phyloP scores from a whole-genome alignment of 2,888 invertebrate species.

The Nomada ruficornis region DNA sequence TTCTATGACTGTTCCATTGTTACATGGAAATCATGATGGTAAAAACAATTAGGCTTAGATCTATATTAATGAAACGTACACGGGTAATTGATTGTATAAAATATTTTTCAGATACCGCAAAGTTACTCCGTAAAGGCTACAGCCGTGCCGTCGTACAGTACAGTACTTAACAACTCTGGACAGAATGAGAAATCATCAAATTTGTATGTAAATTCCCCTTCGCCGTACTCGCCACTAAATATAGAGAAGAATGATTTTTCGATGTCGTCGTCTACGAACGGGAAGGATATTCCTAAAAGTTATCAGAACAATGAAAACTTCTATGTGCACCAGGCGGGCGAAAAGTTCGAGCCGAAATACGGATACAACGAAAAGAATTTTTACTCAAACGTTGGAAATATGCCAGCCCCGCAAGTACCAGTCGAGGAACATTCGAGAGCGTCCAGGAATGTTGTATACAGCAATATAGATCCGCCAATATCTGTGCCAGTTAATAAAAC shows the following conservation, averaged over 20 bases:
- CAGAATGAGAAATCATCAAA: constrained; percentile 78
- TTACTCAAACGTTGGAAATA: constrained; percentile 81
- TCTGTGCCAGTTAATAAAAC: constrained; percentile 77
- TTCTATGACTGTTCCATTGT: constrained; percentile 48
- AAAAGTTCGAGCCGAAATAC: constrained; percentile 79
- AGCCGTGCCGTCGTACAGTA: constrained; percentile 91
- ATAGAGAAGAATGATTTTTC: constrained; percentile 81
- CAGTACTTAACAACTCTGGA: constrained; percentile 87
- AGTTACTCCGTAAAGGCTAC: constrained; percentile 90
- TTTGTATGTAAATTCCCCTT: constrained; percentile 82
- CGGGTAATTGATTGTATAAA: neutral
- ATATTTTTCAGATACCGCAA: constrained; percentile 88
- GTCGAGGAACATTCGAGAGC: constrained; percentile 74
- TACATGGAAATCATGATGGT: constrained; percentile 46
- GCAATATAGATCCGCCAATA: constrained; percentile 81
- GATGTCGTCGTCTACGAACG: constrained; percentile 68
- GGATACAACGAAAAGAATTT: constrained; percentile 81
- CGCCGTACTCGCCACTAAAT: constrained; percentile 77
- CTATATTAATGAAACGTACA: neutral
- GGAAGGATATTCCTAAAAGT: constrained; percentile 74
- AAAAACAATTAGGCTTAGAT: constrained; percentile 11
- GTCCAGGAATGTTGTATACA: constrained; percentile 80
- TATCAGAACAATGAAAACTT: constrained; percentile 80
- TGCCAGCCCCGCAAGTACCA: constrained; percentile 79
- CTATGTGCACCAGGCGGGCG: constrained; percentile 76